Evolutionary conservation across 2,797 vertebrate species (phyloP).

Genomic region (Petrocephalus sullivani): DNA sequence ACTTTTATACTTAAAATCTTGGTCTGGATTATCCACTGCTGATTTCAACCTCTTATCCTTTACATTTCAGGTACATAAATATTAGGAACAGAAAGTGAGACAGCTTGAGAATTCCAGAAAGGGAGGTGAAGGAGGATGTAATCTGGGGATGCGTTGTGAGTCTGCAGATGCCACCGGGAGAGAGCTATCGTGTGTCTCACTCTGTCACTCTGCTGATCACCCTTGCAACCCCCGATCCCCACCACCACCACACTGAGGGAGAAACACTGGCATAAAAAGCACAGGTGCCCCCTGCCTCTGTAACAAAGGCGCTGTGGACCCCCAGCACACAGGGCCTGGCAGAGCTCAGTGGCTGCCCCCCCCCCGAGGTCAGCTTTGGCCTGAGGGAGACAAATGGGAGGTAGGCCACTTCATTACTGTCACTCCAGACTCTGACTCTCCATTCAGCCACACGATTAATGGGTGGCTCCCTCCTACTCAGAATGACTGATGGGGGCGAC

Average conservation of each 20-base stretch:
- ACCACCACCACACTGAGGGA: background rate
- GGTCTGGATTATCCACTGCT: background rate
- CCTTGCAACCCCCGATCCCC: background rate
- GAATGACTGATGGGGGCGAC: conserved; percentile 49
- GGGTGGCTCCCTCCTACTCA: conserved; percentile 78
- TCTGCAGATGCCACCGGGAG: too few species aligned
- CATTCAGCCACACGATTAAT: conserved; percentile 94
- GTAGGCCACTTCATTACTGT: conserved; percentile 96
- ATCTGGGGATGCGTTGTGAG: too few species aligned
- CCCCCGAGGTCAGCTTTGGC: conserved; percentile 40
- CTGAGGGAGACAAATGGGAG: conserved; percentile 98
- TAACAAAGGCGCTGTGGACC: background rate
- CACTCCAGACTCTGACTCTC: conserved; percentile 86
- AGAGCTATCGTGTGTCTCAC: background rate
- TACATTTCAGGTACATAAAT: background rate
- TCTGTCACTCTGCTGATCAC: background rate
- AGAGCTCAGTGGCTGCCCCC: background rate
- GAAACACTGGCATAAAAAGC: background rate
- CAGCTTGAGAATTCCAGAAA: background rate
- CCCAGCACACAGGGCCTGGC: background rate
- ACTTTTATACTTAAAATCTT: background rate
- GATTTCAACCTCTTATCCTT: background rate
- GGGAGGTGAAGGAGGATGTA: background rate
- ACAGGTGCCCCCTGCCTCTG: background rate
- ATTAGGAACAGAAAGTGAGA: background rate